Evolutionary conservation across 2,113 vertebrate species (phyloP).

Genomic region (Pungitius pungitius): DNA sequence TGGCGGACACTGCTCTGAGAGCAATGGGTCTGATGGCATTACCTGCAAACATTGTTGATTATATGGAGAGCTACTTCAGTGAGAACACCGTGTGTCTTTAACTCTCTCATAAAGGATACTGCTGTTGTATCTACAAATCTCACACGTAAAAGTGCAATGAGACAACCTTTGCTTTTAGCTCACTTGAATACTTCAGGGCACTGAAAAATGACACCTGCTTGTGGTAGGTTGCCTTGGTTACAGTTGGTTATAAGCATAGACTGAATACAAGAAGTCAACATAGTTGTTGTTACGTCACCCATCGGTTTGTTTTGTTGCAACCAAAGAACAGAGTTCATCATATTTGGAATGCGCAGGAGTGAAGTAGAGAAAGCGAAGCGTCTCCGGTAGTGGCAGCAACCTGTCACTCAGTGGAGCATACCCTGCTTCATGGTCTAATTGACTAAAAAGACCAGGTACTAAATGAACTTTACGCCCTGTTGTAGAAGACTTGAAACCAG

Average conservation of each 20-base stretch:
- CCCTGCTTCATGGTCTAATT: neutral
- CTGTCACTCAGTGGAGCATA: too few relatives aligned
- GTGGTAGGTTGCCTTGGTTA: neutral
- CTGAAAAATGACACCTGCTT: neutral
- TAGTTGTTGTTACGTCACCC: too few relatives aligned
- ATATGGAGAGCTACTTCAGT: neutral
- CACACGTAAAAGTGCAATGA: neutral
- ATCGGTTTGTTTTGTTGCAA: too few relatives aligned
- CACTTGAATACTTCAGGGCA: neutral
- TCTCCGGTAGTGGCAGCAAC: too few relatives aligned
- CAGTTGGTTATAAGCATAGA: neutral
- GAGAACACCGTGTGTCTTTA: neutral
- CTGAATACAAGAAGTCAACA: too few relatives aligned
- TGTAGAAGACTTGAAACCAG: too few relatives aligned
- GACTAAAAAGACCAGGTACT: neutral
- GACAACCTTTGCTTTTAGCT: neutral
- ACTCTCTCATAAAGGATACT: neutral
- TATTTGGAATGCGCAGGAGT: neutral
- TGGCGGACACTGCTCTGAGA: slow-evolving; percentile 89
- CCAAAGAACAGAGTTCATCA: neutral
- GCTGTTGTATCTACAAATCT: neutral
- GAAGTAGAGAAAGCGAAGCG: neutral
- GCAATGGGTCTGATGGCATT: slow-evolving; percentile 91
- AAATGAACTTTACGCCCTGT: too few relatives aligned
- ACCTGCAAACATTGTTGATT: slow-evolving; percentile 73